Evolutionary conservation across 2,888 invertebrate species (phyloP), one percentile per base, ranked within the genome.

Genomic region (Drosophila neonasuta): DNA sequence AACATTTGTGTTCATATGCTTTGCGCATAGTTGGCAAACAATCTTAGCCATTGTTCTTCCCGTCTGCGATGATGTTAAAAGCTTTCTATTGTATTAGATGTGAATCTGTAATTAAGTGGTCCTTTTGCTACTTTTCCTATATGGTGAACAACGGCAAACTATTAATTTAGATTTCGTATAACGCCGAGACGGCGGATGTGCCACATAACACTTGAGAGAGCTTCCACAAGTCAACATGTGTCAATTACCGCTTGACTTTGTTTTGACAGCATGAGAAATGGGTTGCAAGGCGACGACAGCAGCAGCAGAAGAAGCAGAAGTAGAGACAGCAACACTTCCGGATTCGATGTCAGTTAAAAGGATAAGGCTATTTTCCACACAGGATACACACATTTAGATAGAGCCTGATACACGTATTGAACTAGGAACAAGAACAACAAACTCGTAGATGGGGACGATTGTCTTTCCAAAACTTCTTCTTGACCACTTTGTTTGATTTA

Each of bases 231-330:
- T 77, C 75, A 81, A 77, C 82, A 79, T 77, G 76, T 81, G 85
- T 81, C 83, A 84, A 86, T 84, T 84, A 81, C 70, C 60, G 67
- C 68, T 79, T 81, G 79, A 73, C 75, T 79, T 75, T 81, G 71
- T 73, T 86, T 74, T 80, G 79, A 74, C 74, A 86, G 61, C 69
- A 61, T 72, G 79, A 77, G 79, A 68, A 81, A 84, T 77, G 67
- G 64, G 65, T 75, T 80, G 46, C 49, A 11, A 50, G 54, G 10
- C 34, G 34, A 34, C 34, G 34, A 34, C 34, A 3, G 10, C 10
- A 10, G 5, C 34, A n/a, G 6, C 10, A 44, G 30, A 44, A 30
- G n/a, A 20, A 1, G 20, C 49, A 30, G n/a, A 20, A 20, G 20
- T 4, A 30, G n/a, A 15, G 24, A 29, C 17, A 20, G 44, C 20